Base-by-base conservation (phyloP, 1,140 invertebrate genomes). In the Cyclina sinensis region DNA sequence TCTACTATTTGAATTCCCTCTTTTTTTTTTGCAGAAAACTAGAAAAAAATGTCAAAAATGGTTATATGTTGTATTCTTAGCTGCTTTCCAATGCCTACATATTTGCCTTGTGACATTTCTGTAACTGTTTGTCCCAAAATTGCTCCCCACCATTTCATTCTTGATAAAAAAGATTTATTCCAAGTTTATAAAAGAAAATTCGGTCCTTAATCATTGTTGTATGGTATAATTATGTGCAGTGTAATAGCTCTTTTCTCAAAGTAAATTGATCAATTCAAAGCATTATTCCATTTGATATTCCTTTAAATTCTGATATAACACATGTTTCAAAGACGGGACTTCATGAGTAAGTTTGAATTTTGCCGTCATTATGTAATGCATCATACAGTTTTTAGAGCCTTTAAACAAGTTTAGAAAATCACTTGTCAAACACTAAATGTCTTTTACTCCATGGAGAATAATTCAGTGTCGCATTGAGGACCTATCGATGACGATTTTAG, bases 391-490 rank as follows among this genome's bases (percentile, higher is more conserved):
- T 78, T 78, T 78, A 78, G n/a, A 27, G 46, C 30, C 14, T 54
- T 78, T 78, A 78, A 78, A 78, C 74, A 21, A 78, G 74, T 78
- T 78, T 57, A 78, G 74, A 78, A 78, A 78, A 78, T 78, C 74
- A 78, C 74, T 78, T 48, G 74, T 51, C 74, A 78, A 48, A 78
- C 74, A 16, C 27, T 78, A 78, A 78, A 78, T 78, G 74, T 78
- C 74, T 78, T 78, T 78, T 78, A 30, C 27, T 54, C 74, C 74
- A 35, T 35, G 11, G 74, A 78, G 74, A 78, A 78, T 54, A 78
- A 78, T 78, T 78, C 74, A 51, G 46, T 78, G 74, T 78, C 74
- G 74, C 74, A 46, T 78, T 32, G 54, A 78, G 74, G 74, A 78
- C 74, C 74, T 48, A 54, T 51, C 74, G 74, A 78, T 78, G 74